Base-by-base conservation (phyloP, 2,888 invertebrate genomes). In the Ferrisia virgata region DNA sequence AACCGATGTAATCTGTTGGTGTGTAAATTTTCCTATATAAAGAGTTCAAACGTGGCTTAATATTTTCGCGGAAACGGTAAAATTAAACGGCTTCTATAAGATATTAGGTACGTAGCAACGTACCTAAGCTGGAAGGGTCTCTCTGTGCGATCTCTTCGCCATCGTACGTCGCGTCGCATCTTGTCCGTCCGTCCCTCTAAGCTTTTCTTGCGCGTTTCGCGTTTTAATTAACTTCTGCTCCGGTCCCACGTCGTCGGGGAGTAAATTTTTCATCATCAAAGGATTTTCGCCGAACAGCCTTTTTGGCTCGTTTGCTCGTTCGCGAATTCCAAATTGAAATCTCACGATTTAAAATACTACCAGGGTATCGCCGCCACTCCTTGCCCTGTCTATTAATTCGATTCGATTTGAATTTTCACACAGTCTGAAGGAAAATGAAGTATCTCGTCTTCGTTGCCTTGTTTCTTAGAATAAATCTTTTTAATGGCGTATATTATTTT, bases 1-100 rank as follows among this genome's bases (percentile, higher is more conserved):
- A 64, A 64, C 64, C 64, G 64, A 31, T 64, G 64, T 64, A 64
- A 64, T 64, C 64, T 64, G 28, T 28, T 64, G 64, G 64, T 18
- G 64, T 64, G 64, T 64, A 64, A 64, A 64, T 64, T 64, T 64
- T 31, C 64, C 53, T 53, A 53, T 47, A 47, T 64, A 64, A 64
- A 64, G 64, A 64, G 15, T 64, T 64, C 64, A 28, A 64, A 64
- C 53, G 53, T 18, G 53, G 64, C 28, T 64, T 64, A 31, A 64
- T 64, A 64, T 64, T 64, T 64, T 28, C 28, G 31, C 64, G 64
- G 28, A 64, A 64, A 28, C 53, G 28, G 64, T 15, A 28, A 64
- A 64, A 64, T 64, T 64, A 64, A 64, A 64, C 28, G 64, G 64
- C 28, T 64, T 64, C 28, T 28, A 18, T 40, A 53, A 53, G 53